Evolutionary conservation across 2,888 invertebrate genomes (phyloP).

Genomic region (Troides helena): DNA sequence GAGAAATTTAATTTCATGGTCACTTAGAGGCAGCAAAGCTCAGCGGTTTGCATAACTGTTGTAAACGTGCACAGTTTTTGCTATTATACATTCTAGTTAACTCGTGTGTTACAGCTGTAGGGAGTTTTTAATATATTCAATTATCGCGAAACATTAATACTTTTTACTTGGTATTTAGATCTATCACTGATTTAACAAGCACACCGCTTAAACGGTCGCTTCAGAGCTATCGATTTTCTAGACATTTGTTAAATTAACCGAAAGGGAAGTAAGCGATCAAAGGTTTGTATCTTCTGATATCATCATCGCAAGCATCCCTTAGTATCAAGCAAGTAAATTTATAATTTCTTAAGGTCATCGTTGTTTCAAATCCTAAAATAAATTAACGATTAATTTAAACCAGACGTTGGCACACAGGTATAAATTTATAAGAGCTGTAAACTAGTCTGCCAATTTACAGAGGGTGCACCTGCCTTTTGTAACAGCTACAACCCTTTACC

Average conservation of each 20-base stretch:
- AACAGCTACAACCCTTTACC: slow-evolving; percentile 2
- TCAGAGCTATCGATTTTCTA: no score
- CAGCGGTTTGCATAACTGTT: slow-evolving; percentile 24
- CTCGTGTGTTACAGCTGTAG: slow-evolving; percentile 3
- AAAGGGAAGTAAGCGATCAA: no score
- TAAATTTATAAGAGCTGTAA: slow-evolving; percentile 1
- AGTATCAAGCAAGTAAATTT: no score
- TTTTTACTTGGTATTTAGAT: background rate
- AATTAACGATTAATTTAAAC: no score
- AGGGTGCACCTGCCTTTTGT: slow-evolving; percentile 21
- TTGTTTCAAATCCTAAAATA: no score
- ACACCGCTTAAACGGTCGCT: no score
- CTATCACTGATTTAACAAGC: no score
- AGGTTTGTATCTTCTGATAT: no score
- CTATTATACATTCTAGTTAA: slow-evolving; percentile 5
- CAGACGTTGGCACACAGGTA: slow-evolving; percentile 1
- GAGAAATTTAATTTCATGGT: slow-evolving; percentile 64
- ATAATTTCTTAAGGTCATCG: no score
- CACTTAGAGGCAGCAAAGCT: slow-evolving; percentile 40
- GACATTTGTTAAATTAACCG: no score
- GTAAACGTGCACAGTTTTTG: slow-evolving; percentile 17
- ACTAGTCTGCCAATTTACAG: background rate
- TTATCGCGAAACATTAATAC: background rate
- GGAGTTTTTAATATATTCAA: slow-evolving; percentile 6
- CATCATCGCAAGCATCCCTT: no score